These are phyloP conservation scores for Linnaemya vulpina DNA, from an alignment of 2,888 invertebrate species.

Conservation along the genomic window DNA sequence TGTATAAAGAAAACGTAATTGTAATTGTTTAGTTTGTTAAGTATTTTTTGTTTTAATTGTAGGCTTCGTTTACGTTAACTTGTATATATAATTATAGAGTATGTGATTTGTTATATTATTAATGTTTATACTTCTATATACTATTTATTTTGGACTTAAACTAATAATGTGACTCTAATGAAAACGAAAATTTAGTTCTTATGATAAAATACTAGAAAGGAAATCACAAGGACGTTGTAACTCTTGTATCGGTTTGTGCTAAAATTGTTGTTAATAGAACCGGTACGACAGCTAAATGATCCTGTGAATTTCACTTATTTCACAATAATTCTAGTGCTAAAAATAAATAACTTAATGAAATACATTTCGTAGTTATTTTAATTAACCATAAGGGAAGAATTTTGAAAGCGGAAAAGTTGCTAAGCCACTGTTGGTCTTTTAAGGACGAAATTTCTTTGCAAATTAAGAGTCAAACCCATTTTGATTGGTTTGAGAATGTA, in stretches of 20 bases:
- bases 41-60: constrained; percentile 45
- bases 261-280: too few species aligned
- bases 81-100: constrained; percentile 54
- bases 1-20: constrained; percentile 67
- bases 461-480: too few species aligned
- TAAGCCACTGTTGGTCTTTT: too few species aligned
- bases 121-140: constrained; percentile 30
- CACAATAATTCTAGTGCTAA: too few species aligned
- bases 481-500: too few species aligned
- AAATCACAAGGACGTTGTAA: neutral
- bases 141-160: constrained; percentile 66
- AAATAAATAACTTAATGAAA: too few species aligned
- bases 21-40: constrained; percentile 48
- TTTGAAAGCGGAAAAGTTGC: too few species aligned
- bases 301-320: too few species aligned
- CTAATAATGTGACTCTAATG: constrained; percentile 33
- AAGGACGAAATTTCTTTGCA: too few species aligned
- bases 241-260: neutral
- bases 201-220: constrained; percentile 9
- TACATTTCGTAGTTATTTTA: too few species aligned
- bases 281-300: too few species aligned
- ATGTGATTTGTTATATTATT: constrained; percentile 69
- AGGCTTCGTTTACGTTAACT: constrained; percentile 56
- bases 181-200: constrained; percentile 45
- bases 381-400: too few species aligned